Base-by-base conservation (phyloP, 2,797 vertebrate species). In the Cetoscarus ocellatus region DNA sequence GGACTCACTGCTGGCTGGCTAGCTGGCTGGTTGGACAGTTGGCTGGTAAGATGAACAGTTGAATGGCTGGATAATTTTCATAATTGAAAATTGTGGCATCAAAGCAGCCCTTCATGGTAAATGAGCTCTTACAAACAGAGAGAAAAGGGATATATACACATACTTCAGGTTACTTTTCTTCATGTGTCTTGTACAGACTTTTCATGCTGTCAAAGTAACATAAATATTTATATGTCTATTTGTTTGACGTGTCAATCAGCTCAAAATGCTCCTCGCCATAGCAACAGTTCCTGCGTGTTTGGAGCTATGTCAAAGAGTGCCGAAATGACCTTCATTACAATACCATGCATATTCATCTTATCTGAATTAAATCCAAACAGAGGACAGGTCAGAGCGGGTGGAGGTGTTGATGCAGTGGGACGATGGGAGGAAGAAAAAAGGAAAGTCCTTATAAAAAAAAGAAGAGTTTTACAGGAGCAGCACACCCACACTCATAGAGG, bases 341-440 rank as follows among this genome's bases (percentile, higher is more conserved):
- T 77, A 68, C 27, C 2, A 78, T 82, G 70, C 68, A 83, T 82
- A 88, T 81, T 88, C 75, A 85, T 77, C 67, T 70, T 18, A 45
- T 72, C 52, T 59, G 52, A 53, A 15, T 53, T 52, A 57, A 69
- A 56, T 38, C 8, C 59, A 61, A 61, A 54, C 53, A 36, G 62
- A 65, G 63, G 12, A 65, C 59, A 66, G 61, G 63, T 84, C 83
- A 66, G 48, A 65, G 59, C 50, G 68, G 60, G 63, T n/a, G 55
- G 42, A 62, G 42, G 59, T 17, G 63, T 50, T 68, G 52, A 56
- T 56, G 48, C 48, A 54, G 65, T 35, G 57, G 40, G 36, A 63
- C 44, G 34, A 61, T 53, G 54, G 34, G 19, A 18, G 61, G 48
- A 67, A 34, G 50, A 39, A 70, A 56, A 56, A 42, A 50, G 14